phyloP scores from a whole-genome alignment of 2,113 vertebrate genomes.

The Bolborhynchus lineola region DNA sequence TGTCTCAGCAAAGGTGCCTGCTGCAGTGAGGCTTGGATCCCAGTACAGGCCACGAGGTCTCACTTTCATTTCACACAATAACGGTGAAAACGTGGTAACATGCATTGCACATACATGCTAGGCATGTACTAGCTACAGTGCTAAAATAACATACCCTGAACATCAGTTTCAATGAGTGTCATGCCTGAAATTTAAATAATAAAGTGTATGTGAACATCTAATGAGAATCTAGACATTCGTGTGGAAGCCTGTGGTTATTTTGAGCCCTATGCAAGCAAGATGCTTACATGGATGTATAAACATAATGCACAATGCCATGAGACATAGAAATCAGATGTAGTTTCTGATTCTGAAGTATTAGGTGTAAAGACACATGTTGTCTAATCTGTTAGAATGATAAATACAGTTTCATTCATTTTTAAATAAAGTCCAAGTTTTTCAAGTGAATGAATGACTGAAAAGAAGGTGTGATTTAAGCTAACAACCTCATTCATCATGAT shows the following conservation, averaged over 20 bases:
- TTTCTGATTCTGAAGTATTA: not conserved
- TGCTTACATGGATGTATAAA: not conserved
- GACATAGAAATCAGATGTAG: not conserved
- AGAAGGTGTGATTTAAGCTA: not conserved
- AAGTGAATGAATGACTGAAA: not conserved
- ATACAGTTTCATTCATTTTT: not conserved
- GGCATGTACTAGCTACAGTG: fast-evolving
- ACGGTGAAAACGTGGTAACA: not conserved
- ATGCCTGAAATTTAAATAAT: not conserved
- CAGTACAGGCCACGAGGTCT: not conserved
- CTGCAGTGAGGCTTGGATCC: not conserved
- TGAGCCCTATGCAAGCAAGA: not conserved
- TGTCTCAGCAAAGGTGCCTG: not conserved
- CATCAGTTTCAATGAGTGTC: not conserved
- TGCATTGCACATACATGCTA: not conserved
- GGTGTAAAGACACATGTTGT: not conserved
- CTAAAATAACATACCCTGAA: not conserved
- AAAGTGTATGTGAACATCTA: not conserved
- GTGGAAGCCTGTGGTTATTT: not conserved
- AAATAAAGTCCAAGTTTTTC: not conserved
- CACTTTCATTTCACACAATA: not conserved
- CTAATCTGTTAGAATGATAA: not conserved
- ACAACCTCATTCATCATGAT: not conserved
- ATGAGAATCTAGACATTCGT: not conserved
- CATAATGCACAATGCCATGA: not conserved